Evolutionary conservation across 2,113 vertebrate species (phyloP).

Genomic region (Tragulus kanchil): DNA sequence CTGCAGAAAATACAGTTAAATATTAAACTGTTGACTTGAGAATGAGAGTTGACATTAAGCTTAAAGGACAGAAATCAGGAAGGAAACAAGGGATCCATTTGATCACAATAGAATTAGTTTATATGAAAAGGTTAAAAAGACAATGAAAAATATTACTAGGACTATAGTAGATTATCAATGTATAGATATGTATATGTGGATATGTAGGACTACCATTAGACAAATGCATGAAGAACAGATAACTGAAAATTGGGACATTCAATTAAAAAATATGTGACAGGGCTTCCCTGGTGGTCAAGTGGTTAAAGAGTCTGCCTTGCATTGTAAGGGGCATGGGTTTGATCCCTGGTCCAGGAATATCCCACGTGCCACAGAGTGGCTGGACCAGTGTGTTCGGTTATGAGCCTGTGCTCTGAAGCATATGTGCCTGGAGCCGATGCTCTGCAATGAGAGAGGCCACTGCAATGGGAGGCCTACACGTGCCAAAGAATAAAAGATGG

Average conservation of each 20-base stretch:
- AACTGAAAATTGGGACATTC: not conserved
- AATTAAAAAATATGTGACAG: not conserved
- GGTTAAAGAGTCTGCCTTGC: not conserved
- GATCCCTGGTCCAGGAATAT: not conserved
- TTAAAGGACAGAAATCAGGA: not conserved
- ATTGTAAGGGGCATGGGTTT: not conserved
- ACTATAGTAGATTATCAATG: not conserved
- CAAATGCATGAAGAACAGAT: not conserved
- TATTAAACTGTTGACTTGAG: not conserved
- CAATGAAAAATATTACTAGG: not conserved
- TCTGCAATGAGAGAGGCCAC: no score
- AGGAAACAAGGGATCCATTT: not conserved
- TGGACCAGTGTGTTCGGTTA: no score
- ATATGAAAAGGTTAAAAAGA: not conserved
- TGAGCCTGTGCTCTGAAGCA: no score
- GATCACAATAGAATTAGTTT: not conserved
- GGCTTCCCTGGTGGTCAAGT: not conserved
- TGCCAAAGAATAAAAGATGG: no score
- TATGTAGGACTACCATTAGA: not conserved
- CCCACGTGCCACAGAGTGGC: no score
- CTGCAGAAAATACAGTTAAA: not conserved
- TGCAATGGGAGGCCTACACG: no score
- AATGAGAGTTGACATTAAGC: constrained; percentile 10
- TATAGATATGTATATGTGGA: not conserved
- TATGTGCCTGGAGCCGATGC: no score